Evolutionary conservation across 2,888 invertebrate species (phyloP), one percentile per base, ranked within the genome.

Genomic region (Antheraea assamensis): DNA sequence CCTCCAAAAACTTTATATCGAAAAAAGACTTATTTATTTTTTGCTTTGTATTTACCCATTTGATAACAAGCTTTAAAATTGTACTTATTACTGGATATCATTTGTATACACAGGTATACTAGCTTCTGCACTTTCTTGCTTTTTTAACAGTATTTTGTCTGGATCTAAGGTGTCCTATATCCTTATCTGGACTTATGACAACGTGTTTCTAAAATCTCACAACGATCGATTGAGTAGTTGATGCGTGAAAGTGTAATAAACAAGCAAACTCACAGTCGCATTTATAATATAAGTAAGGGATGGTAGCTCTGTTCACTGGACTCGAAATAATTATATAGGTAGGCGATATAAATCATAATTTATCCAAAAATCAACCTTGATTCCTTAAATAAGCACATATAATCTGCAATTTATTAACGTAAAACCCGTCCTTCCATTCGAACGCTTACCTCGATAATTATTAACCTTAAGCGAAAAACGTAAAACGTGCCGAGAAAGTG

Each of bases 401-500:
- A 68, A 68, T 31, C 68, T 35, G 68, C 35, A 35, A 68, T 68
- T 68, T 68, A 68, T 68, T 68, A 68, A 68, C 35, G 10, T 68
- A 35, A 68, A 68, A 35, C 68, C 68, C n/a, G 21, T 35, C 31
- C 10, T n/a, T 31, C 19, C 21, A 35, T 68, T 68, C n/a, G 68
- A 68, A 68, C 68, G 35, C 68, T 30, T 66, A 15, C 68, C 68
- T 35, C 21, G 8, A 31, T 35, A 68, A 68, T 66, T n/a, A n/a
- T n/a, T 31, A 68, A 8, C n/a, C 10, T 68, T 35, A 68, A 35
- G 68, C 68, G 70, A 71, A 76, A 80, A 79, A 75, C 77, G 75
- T 72, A 75, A 79, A 81, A 78, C 79, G 82, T 83, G 78, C 77
- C 76, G 78, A 75, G 71, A 74, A 80, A 82, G 79, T 82, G 80